Percentiles rank a stretch among this genome's conserved stretches.
Conservation (phyloP, 2,797 vertebrate species). For the Hoplostethus atlanticus region DNA sequence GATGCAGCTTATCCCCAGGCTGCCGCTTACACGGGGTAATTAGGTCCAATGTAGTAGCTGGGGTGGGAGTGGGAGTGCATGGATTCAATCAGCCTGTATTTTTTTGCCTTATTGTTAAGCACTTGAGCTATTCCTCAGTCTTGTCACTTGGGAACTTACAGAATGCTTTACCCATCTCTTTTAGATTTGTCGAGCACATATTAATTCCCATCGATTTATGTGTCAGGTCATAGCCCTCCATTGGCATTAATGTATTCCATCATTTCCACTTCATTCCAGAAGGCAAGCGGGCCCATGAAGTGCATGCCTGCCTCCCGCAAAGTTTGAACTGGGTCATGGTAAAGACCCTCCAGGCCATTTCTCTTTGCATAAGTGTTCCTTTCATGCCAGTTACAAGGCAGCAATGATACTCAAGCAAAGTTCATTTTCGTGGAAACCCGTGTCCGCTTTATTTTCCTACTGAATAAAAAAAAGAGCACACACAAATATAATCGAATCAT, state of each 20-base stretch:
- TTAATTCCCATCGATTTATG: constrained; percentile 79
- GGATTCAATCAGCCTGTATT: constrained; percentile 70
- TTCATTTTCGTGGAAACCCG: constrained; percentile 68
- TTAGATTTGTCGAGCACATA: constrained; percentile 65
- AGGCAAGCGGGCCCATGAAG: constrained; percentile 49
- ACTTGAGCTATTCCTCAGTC: constrained; percentile 56
- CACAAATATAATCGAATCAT: constrained; percentile 3
- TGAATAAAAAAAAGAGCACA: constrained; percentile 20
- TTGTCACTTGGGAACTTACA: constrained; percentile 66
- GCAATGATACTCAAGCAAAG: constrained; percentile 48
- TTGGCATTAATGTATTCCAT: constrained; percentile 78
- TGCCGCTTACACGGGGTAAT: constrained; percentile 75
- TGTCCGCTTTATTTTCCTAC: constrained; percentile 23
- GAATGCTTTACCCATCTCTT: constrained; percentile 61
- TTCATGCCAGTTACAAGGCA: constrained; percentile 72
- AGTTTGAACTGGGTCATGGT: constrained; percentile 77
- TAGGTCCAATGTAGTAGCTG: constrained; percentile 69
- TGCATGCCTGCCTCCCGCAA: constrained; percentile 65
- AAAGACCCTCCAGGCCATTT: constrained; percentile 68
- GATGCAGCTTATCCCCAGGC: constrained; percentile 64
- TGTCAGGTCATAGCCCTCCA: constrained; percentile 76
- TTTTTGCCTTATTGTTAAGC: constrained; percentile 62
- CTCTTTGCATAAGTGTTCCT: constrained; percentile 76
- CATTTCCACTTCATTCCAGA: constrained; percentile 61
- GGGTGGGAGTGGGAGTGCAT: constrained; percentile 68